phyloP scores from a whole-genome alignment of 2,797 vertebrate species.

The Xenopus petersii region DNA sequence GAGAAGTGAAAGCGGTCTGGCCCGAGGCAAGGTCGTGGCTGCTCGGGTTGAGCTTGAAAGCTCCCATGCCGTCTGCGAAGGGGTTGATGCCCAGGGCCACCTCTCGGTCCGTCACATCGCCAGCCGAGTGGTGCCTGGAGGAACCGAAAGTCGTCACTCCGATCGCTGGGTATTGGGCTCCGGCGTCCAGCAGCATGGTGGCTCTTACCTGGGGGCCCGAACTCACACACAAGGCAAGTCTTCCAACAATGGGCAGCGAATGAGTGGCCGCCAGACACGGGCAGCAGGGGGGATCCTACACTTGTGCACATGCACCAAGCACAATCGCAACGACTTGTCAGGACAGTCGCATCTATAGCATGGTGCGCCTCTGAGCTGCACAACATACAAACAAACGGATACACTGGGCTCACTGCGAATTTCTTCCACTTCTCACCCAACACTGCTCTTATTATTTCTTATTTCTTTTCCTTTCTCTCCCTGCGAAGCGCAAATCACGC shows the following conservation, averaged over 20 bases:
- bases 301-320: slow-evolving; percentile 67
- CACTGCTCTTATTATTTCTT: slow-evolving; percentile 10
- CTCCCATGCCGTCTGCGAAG: slow-evolving; percentile 97
- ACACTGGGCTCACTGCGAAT: slow-evolving; percentile 49
- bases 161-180: slow-evolving; percentile 97
- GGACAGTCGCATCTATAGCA: slow-evolving; percentile 9
- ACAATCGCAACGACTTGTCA: slow-evolving; percentile 33
- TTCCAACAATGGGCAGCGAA: background rate
- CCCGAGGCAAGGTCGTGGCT: slow-evolving; percentile 91
- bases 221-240: background rate
- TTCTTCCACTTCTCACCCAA: slow-evolving; percentile 51
- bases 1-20: slow-evolving; percentile 94
- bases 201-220: slow-evolving; percentile 48
- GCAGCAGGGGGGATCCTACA: slow-evolving; percentile 5
- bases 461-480: slow-evolving; percentile 48
- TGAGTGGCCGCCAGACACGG: background rate
- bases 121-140: slow-evolving; percentile 95
- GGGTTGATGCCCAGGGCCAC: slow-evolving; percentile 97
- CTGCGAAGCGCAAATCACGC: slow-evolving; percentile 82
- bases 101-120: slow-evolving; percentile 95
- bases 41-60: slow-evolving; percentile 98
- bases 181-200: slow-evolving; percentile 98
- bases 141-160: slow-evolving; percentile 99
- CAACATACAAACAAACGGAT: slow-evolving; percentile 3
- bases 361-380: background rate